A percentile compares a stretch with the other conserved stretches of the same genome.
phyloP scores from a whole-genome alignment of 2,113 vertebrate genomes.

The Herpetotheres cachinnans region DNA sequence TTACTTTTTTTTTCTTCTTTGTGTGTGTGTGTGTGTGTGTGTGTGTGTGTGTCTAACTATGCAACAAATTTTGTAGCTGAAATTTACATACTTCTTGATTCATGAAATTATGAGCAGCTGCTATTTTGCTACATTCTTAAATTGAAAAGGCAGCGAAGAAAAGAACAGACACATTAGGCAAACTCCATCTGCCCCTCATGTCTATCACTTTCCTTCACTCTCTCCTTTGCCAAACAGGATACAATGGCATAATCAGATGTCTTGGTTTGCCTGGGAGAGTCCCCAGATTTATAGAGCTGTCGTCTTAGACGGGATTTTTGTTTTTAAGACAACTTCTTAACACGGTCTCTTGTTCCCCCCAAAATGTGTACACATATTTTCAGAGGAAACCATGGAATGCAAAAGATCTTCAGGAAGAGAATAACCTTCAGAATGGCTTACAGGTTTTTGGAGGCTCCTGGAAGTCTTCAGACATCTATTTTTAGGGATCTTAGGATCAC shows the following conservation, averaged over 20 bases:
- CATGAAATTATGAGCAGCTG: conserved; percentile 82
- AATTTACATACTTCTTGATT: conserved; percentile 82
- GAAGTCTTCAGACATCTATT: neutral
- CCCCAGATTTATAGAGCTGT: conserved; percentile 39
- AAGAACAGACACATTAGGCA: conserved; percentile 77
- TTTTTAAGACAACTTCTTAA: conserved; percentile 27
- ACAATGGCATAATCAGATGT: conserved; percentile 77
- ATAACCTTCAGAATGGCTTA: neutral
- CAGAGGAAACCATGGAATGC: neutral
- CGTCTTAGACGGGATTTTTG: conserved; percentile 3
- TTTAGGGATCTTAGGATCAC: neutral
- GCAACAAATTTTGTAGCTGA: conserved; percentile 73
- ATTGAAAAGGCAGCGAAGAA: conserved; percentile 77
- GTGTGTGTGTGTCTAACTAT: conserved; percentile 48
- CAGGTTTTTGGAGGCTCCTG: neutral
- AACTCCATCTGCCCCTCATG: conserved; percentile 79
- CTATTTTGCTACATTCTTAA: conserved; percentile 77
- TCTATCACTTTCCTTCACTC: conserved; percentile 76
- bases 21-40: neutral
- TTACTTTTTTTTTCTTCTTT: neutral
- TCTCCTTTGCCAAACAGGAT: conserved; percentile 65
- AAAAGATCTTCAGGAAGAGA: neutral
- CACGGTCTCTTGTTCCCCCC: neutral
- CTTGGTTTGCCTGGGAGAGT: conserved; percentile 67
- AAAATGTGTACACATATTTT: neutral